These are phyloP conservation scores for Matsumyia berberina DNA, from an alignment of 2,888 invertebrate genomes.

Conservation along the genomic window DNA sequence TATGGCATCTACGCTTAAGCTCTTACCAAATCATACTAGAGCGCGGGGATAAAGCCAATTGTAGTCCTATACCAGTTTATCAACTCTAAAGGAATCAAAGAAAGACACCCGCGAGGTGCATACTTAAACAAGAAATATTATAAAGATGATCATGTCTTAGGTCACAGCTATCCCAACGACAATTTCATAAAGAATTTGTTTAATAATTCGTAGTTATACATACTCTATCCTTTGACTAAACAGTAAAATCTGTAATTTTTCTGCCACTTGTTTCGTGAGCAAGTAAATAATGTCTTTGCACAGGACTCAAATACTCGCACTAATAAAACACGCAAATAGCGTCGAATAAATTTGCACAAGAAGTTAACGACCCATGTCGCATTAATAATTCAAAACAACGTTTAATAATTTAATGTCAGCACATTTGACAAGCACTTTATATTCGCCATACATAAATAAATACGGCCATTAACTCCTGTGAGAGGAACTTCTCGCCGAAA, in stretches of 20 bases:
- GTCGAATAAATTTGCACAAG: conserved; percentile 66
- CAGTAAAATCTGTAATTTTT: conserved; percentile 20
- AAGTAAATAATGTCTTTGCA: conserved; percentile 21
- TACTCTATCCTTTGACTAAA: conserved; percentile 7
- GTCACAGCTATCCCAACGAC: no score
- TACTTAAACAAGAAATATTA: no score
- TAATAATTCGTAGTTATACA: neutral
- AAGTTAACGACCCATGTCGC: conserved; percentile 76
- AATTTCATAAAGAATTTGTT: neutral
- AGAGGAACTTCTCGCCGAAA: conserved; percentile 42
- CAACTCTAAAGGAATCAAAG: no score
- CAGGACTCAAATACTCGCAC: conserved; percentile 23
- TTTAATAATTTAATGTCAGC: conserved; percentile 77
- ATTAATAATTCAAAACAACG: conserved; percentile 76
- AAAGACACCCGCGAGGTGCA: no score
- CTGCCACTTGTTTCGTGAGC: conserved; percentile 11
- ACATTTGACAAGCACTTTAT: conserved; percentile 77
- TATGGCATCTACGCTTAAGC: no score
- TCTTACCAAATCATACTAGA: no score
- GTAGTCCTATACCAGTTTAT: no score
- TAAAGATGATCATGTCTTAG: no score
- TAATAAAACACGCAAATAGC: conserved; percentile 73
- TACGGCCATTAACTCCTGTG: conserved; percentile 73
- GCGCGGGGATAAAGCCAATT: no score
- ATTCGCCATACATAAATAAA: conserved; percentile 76